Base-by-base conservation (phyloP, 2,888 invertebrate genomes). In the Drosophila koepferae region DNA sequence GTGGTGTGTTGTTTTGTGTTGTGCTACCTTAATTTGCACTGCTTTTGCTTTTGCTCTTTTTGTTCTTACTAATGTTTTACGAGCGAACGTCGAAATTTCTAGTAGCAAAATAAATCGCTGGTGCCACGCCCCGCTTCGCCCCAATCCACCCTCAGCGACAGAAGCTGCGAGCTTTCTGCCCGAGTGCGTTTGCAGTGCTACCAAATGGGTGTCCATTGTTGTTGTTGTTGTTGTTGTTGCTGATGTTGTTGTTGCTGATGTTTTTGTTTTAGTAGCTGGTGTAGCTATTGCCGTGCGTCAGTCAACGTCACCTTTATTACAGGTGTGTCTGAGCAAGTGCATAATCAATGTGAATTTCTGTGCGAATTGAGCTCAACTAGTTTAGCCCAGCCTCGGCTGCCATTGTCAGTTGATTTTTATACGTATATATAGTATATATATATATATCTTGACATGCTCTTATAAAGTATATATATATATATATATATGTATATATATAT, bases 281-380 rank as follows among this genome's bases (percentile, higher is more conserved):
- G 28, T 18, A 55, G 55, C 34, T 48, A 48, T 14, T 53, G 63
- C 48, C 58, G 59, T 60, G 66, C 66, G 72, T 72, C 70, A 61
- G 48, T 55, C 63, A 63, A 55, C 77, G 72, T 71, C 70, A 41
- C 68, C 70, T 80, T 73, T 81, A 72, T 76, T 83, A 70, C 86
- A 83, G 86, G 81, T 83, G 83, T 83, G 82, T 70, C 82, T 67
- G 55, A 70, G 63, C 81, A 77, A 67, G 72, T 83, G 86, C 80
- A 86, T 74, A 83, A 81, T 83, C 81, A 80, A 74, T 70, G 74
- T 68, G 77, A 80, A 84, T 83, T 83, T 80, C 72, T 79, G 82
- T 81, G 73, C 76, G 72, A 82, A 82, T 81, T 74, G 81, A 81
- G 82, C 81, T 72, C 86, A 86, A 72, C 65, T 66, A 77, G 80